Evolutionary conservation across 2,888 invertebrate genomes (phyloP).

Genomic region (Lycophotia porphyrea): DNA sequence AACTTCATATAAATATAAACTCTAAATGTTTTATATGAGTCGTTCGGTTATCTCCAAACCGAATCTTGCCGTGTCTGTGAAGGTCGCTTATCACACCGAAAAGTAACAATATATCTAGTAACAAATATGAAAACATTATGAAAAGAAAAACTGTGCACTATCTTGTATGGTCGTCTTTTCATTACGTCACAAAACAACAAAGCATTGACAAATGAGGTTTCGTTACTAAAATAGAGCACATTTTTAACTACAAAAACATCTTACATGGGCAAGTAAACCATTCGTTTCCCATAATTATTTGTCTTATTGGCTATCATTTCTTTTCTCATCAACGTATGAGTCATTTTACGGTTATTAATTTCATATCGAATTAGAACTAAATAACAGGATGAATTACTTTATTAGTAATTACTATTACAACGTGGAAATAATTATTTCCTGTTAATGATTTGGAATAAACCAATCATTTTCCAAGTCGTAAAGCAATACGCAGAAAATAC

Average conservation of each 20-base stretch:
- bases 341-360: slow-evolving; percentile 9
- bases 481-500: background rate
- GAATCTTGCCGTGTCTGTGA: slow-evolving; percentile 11
- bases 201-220: background rate
- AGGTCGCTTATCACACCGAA: slow-evolving; percentile 23
- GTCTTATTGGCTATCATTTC: background rate
- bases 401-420: background rate
- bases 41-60: slow-evolving; percentile 18
- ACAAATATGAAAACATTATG: background rate
- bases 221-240: background rate
- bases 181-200: background rate
- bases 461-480: slow-evolving; percentile 15
- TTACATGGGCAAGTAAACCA: background rate
- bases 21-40: slow-evolving; percentile 1
- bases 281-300: background rate
- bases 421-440: slow-evolving; percentile 7
- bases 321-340: background rate
- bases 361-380: slow-evolving; percentile 15
- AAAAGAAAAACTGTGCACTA: background rate
- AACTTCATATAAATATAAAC: slow-evolving; percentile 20
- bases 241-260: background rate
- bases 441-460: slow-evolving; percentile 26
- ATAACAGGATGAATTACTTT: slow-evolving; percentile 2
- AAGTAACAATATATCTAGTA: background rate
- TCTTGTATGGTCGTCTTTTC: background rate